These are phyloP conservation scores for Hypena proboscidalis DNA, from an alignment of 2,888 invertebrate genomes.

Conservation along the genomic window DNA sequence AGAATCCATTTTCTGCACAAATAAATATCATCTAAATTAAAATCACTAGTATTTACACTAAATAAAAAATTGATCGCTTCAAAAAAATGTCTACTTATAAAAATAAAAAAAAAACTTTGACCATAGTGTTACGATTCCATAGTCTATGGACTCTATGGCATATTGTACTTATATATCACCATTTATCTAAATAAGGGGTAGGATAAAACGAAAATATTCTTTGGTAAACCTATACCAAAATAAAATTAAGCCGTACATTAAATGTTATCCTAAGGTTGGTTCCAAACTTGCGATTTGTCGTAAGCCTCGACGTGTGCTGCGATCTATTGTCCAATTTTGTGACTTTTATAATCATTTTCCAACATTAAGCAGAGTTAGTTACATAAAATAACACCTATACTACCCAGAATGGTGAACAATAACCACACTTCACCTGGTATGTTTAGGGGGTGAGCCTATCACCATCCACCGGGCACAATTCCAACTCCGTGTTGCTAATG, in stretches of 20 bases:
- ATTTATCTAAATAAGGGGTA: slow-evolving; percentile 42
- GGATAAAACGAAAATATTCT: slow-evolving; percentile 49
- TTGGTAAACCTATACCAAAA: slow-evolving; percentile 59
- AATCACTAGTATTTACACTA: slow-evolving; percentile 47
- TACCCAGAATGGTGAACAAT: no score
- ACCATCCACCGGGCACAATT: no score
- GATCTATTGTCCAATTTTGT: slow-evolving; percentile 8
- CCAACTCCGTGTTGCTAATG: no score
- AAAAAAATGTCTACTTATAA: slow-evolving; percentile 53
- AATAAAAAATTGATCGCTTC: slow-evolving; percentile 43
- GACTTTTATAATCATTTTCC: no score
- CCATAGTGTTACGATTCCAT: slow-evolving; percentile 47
- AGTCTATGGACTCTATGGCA: slow-evolving; percentile 59
- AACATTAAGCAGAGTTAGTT: no score
- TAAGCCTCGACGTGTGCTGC: slow-evolving; percentile 31
- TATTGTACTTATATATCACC: slow-evolving; percentile 72
- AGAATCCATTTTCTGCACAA: slow-evolving; percentile 38
- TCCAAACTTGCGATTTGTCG: slow-evolving; percentile 23
- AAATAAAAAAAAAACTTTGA: slow-evolving; percentile 49
- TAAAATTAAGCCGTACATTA: slow-evolving; percentile 43
- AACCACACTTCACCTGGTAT: no score
- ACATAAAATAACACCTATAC: no score
- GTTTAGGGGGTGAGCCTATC: no score
- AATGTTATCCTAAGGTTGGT: slow-evolving; percentile 37
- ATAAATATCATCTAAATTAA: slow-evolving; percentile 43